Evolutionary conservation across 2,797 vertebrate genomes (phyloP).

Genomic region (Crypturellus tataupa): DNA sequence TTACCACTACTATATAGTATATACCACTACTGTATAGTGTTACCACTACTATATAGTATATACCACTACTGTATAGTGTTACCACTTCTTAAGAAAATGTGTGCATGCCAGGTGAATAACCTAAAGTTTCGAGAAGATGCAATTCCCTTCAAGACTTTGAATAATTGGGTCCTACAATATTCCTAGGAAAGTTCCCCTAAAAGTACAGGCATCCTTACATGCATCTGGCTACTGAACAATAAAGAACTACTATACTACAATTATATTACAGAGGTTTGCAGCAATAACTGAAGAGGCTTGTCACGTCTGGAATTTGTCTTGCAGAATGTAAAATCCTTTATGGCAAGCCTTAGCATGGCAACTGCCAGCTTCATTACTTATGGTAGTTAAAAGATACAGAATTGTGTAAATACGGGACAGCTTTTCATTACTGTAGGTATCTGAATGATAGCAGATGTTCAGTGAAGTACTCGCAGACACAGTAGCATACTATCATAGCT

Average conservation of each 20-base stretch:
- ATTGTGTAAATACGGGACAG: not conserved
- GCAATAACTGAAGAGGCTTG: not conserved
- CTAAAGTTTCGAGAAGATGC: not conserved
- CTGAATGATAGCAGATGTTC: not conserved
- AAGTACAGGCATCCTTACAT: not conserved
- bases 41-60: not conserved
- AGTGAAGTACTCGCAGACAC: not conserved
- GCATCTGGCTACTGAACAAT: not conserved
- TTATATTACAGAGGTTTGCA: not conserved
- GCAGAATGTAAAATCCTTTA: constrained; percentile 9
- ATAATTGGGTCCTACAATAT: not conserved
- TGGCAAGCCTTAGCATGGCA: not conserved
- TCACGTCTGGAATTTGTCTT: not conserved
- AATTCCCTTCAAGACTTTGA: not conserved
- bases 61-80: too few relatives aligned
- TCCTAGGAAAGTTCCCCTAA: not conserved
- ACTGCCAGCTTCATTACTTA: not conserved
- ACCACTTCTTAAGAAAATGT: not conserved
- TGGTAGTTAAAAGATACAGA: not conserved
- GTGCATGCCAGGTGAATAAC: not conserved
- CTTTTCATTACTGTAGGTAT: not conserved
- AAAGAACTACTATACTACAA: not conserved
- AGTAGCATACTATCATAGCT: not conserved
- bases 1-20: not conserved
- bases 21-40: not conserved